Conservation (phyloP, 2,113 vertebrate genomes). For the Fulmarus glacialis region DNA sequence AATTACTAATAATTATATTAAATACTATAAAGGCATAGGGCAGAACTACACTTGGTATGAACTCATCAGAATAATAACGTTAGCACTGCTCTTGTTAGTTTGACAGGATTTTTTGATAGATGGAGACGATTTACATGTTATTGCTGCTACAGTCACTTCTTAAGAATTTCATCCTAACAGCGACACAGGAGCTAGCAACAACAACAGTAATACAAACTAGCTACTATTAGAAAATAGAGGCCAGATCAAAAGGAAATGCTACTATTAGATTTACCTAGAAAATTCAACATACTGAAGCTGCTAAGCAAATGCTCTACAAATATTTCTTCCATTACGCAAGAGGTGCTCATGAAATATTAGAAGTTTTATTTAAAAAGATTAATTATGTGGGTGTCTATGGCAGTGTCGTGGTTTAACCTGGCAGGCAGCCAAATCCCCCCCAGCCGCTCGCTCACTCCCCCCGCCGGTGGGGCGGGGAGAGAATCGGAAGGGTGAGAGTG, state of each 20-base stretch:
- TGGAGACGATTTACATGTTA: not conserved
- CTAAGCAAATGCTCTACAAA: not conserved
- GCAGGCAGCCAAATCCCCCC: no score
- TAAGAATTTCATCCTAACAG: not conserved
- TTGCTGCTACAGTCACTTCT: not conserved
- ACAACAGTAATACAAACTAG: not conserved
- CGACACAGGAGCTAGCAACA: not conserved
- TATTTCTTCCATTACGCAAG: not conserved
- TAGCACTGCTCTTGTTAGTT: not conserved
- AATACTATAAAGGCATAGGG: not conserved
- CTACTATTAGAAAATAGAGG: not conserved
- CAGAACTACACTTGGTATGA: not conserved
- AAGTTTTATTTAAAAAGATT: slow-evolving; percentile 1
- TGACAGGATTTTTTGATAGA: not conserved
- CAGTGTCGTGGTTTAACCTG: no score
- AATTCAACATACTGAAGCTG: not conserved
- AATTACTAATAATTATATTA: not conserved
- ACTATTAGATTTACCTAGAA: not conserved
- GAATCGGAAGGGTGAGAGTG: no score
- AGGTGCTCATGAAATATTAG: not conserved
- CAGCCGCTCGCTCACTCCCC: no score
- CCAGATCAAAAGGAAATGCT: not conserved
- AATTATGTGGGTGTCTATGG: not conserved
- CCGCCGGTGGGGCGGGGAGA: no score
- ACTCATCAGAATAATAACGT: not conserved